Conservation (phyloP, 2,888 invertebrate genomes). For the Anagyrus pseudococci region DNA sequence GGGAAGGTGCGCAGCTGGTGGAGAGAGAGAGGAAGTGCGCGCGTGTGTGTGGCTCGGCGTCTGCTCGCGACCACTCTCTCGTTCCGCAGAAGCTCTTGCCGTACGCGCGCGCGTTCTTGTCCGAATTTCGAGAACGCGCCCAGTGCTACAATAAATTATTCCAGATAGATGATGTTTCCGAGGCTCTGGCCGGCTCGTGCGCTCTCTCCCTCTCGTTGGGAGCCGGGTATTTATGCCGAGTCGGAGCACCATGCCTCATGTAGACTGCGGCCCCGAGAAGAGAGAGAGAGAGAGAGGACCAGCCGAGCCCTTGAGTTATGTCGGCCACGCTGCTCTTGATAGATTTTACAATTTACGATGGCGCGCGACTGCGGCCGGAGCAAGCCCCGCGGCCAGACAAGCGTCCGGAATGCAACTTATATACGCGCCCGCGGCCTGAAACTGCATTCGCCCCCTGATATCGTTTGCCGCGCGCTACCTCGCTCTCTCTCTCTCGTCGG, state of each 20-base stretch:
- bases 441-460: too few species aligned
- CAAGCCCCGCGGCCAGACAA: constrained; percentile 33
- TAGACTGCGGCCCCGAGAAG: constrained; percentile 39
- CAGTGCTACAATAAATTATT: constrained; percentile 62
- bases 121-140: constrained; percentile 57
- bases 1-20: background rate
- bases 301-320: constrained; percentile 59
- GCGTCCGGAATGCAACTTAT: constrained; percentile 32
- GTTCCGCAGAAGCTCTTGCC: too few species aligned
- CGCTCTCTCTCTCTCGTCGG: too few species aligned
- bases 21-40: too few species aligned
- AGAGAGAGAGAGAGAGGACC: constrained; percentile 10
- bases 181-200: too few species aligned
- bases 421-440: background rate
- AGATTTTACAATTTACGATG: constrained; percentile 62
- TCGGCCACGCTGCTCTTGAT: constrained; percentile 61
- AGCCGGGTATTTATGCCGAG: constrained; percentile 61
- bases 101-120: constrained; percentile 58
- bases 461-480: too few species aligned
- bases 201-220: constrained; percentile 44
- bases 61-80: constrained; percentile 23
- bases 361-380: constrained; percentile 12
- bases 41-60: constrained; percentile 30
- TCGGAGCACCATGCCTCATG: constrained; percentile 61
- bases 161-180: constrained; percentile 62